These are phyloP conservation scores for Catalaphyllia jardinei DNA, from an alignment of 64 coral and sea anemone species.

Conservation along the genomic window DNA sequence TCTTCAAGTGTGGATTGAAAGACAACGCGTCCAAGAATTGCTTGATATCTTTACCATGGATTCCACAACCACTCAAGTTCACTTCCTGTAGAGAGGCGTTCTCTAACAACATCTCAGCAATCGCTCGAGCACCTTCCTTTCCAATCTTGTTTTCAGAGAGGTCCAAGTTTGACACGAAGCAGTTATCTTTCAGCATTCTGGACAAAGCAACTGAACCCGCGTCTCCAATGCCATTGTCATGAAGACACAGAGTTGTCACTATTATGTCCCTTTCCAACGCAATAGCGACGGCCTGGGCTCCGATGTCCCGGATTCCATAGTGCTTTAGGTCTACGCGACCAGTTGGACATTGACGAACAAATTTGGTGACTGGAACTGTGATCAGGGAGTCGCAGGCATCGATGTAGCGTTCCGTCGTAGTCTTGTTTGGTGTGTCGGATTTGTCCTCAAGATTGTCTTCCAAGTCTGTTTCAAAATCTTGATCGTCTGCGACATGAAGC, in stretches of 20 bases:
- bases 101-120: conserved; percentile 44
- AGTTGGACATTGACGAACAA: conserved; percentile 30
- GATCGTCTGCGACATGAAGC: conserved; percentile 8
- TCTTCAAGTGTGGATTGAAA: conserved; percentile 32
- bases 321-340: conserved; percentile 41
- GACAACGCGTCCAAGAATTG: conserved; percentile 22
- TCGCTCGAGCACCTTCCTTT: conserved; percentile 20
- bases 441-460: conserved; percentile 12
- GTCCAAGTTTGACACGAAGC: conserved; percentile 42
- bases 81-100: conserved; percentile 42
- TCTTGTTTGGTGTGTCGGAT: neutral
- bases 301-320: conserved; percentile 55
- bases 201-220: conserved; percentile 29
- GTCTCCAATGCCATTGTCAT: conserved; percentile 44
- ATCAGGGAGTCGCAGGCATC: conserved; percentile 11
- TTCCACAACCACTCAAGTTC: conserved; percentile 38
- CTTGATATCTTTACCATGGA: conserved; percentile 59
- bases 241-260: conserved; percentile 19
- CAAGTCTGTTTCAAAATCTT: conserved; percentile 52
- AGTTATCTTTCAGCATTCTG: conserved; percentile 42
- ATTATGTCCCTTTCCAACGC: conserved; percentile 47
- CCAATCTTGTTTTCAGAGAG: conserved; percentile 50
- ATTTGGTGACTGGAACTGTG: conserved; percentile 43
- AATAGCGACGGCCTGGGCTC: conserved; percentile 38
- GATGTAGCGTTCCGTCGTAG: conserved; percentile 33